A percentile compares a stretch with the other conserved stretches of the same genome.
phyloP scores from a whole-genome alignment of 2,888 invertebrate species.

The Empis stercorea region DNA sequence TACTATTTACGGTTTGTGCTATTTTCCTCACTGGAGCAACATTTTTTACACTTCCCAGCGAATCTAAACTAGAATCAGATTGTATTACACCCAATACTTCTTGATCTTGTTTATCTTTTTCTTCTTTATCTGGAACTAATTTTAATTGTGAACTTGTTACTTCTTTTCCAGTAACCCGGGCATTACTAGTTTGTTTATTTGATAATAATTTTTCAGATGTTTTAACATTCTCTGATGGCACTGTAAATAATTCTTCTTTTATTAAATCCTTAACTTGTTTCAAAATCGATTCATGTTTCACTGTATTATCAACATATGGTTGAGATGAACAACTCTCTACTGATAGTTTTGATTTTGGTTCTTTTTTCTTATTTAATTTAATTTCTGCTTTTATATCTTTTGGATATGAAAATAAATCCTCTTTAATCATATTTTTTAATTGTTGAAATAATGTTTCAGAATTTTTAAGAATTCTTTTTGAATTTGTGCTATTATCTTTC shows the following conservation, averaged over 20 bases:
- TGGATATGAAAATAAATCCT: background rate
- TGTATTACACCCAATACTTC: background rate
- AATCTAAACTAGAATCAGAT: background rate
- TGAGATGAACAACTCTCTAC: background rate
- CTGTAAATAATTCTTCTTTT: background rate
- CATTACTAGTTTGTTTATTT: too few relatives aligned
- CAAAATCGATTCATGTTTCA: background rate
- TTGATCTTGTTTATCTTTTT: background rate
- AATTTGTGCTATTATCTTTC: too few relatives aligned
- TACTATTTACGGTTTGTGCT: too few relatives aligned
- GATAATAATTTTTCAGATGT: background rate
- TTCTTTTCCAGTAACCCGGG: background rate
- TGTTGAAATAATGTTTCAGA: background rate
- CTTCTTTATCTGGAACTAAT: background rate
- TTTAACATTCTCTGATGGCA: background rate
- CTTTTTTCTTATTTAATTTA: background rate
- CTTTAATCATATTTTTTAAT: background rate
- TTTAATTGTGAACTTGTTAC: background rate
- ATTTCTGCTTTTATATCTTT: background rate
- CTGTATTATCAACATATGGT: background rate
- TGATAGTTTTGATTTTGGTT: background rate
- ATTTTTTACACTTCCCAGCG: too few relatives aligned
- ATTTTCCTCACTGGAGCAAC: too few relatives aligned
- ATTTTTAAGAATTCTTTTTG: background rate
- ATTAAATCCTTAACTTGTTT: background rate